Base-by-base conservation (phyloP, 2,797 vertebrate genomes). In the Holocentrus rufus region DNA sequence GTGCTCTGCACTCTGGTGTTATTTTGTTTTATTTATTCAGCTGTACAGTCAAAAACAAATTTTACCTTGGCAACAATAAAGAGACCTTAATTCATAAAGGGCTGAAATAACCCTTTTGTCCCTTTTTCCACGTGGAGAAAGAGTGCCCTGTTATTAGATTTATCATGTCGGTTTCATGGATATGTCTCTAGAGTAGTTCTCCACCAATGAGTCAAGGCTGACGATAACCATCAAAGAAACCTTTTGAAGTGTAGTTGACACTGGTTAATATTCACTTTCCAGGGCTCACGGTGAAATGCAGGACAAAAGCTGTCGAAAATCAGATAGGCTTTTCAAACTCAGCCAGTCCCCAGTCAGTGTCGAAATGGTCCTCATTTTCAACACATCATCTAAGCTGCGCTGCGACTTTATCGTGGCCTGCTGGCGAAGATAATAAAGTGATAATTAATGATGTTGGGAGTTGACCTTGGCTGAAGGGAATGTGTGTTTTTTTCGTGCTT, bases 361-460 rank as follows among this genome's bases (percentile, higher is more conserved):
- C 75, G 71, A 82, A 77, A 72, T 52, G 47, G 72, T 70, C 62
- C 53, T 80, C 77, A 69, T 81, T 80, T 85, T 69, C 67, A 67
- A 50, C 77, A 75, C 77, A 69, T 20, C 61, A 22, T 81, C 75
- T 52, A 74, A 77, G 81, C 80, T n/a, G 18, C 22, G 14, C 52
- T 69, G 18, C 58, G 54, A 39, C 60, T 85, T 66, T 76, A 72
- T 78, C 25, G 13, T 74, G 34, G 61, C 83, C 85, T 69, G 85
- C 81, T 83, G 81, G 27, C 86, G 60, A 83, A 83, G 84, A 86
- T 88, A 83, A 88, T 88, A 84, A 87, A 84, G 74, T 81, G 76
- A 85, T 89, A 80, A 88, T 90, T 88, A 83, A 90, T 85, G 80
- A 76, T 63, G 74, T 72, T 70, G 62, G 67, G 77, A 44, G 71